Conservation (phyloP, 2,797 vertebrate species). For the Eupleurogrammus muticus region DNA sequence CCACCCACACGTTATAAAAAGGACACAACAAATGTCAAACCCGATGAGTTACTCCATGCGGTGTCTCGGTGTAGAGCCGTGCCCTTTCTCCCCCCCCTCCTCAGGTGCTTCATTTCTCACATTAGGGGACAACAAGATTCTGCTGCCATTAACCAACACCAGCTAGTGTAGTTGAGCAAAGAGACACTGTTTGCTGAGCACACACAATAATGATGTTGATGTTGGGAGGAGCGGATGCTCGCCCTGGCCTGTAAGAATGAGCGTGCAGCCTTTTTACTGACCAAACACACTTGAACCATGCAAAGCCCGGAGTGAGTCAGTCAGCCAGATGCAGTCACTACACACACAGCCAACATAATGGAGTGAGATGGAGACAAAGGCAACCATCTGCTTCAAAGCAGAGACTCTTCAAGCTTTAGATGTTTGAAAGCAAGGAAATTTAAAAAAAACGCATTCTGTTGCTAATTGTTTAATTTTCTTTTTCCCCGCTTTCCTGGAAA, state of each 20-base stretch:
- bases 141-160: conserved; percentile 67
- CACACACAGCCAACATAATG: conserved; percentile 55
- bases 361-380: conserved; percentile 43
- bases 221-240: conserved; percentile 63
- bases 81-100: conserved; percentile 24
- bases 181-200: conserved; percentile 80
- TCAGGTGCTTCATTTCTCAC: conserved; percentile 51
- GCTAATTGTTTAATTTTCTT: background rate
- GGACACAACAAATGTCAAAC: conserved; percentile 38
- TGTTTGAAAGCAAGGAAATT: conserved; percentile 23
- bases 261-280: conserved; percentile 71
- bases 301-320: conserved; percentile 55
- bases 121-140: conserved; percentile 50
- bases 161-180: conserved; percentile 66
- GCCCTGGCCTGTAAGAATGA: conserved; percentile 46
- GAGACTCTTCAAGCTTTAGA: conserved; percentile 20
- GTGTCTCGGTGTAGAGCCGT: conserved; percentile 26
- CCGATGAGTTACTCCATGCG: conserved; percentile 39
- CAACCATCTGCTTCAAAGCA: conserved; percentile 41
- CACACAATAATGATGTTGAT: conserved; percentile 83
- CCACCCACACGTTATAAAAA: conserved; percentile 34
- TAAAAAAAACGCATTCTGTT: conserved; percentile 17
- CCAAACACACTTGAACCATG: conserved; percentile 72
- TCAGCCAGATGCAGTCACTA: conserved; percentile 60
- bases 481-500: background rate